phyloP scores from a whole-genome alignment of 1,140 invertebrate species.

The Sweltsa coloradensis region DNA sequence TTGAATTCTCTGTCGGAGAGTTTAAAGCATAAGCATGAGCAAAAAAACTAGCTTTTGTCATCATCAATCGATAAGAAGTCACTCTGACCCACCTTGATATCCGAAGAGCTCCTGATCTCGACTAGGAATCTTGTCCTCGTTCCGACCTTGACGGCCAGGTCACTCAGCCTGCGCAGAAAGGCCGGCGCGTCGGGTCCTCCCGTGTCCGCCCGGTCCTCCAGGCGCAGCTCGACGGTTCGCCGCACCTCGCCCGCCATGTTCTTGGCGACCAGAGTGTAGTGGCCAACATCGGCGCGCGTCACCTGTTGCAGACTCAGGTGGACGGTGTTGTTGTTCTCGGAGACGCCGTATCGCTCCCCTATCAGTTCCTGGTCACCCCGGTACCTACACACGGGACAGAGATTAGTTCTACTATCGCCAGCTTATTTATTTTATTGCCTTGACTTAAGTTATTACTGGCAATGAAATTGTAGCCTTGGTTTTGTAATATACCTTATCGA shows the following conservation, averaged over 20 bases:
- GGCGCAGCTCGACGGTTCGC: slow-evolving; percentile 27
- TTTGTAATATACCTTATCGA: too few relatives aligned
- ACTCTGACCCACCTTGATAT: slow-evolving; percentile 56
- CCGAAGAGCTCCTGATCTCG: slow-evolving; percentile 64
- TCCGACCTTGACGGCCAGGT: slow-evolving; percentile 74
- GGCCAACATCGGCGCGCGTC: slow-evolving; percentile 30
- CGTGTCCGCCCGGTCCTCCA: slow-evolving; percentile 19
- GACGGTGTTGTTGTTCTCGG: slow-evolving; percentile 24
- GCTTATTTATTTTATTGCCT: too few relatives aligned
- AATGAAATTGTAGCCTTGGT: too few relatives aligned
- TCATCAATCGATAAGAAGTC: too few relatives aligned
- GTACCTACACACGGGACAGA: too few relatives aligned
- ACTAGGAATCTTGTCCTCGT: slow-evolving; percentile 69
- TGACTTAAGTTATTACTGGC: too few relatives aligned
- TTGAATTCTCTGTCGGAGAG: too few relatives aligned
- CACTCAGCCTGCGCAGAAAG: slow-evolving; percentile 61
- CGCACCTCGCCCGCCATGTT: slow-evolving; percentile 31
- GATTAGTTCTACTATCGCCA: too few relatives aligned
- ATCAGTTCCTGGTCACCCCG: slow-evolving; percentile 29
- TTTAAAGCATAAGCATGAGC: too few relatives aligned
- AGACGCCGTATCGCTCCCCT: slow-evolving; percentile 30
- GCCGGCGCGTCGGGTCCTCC: slow-evolving; percentile 51
- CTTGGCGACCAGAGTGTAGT: slow-evolving; percentile 39
- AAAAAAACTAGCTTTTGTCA: too few relatives aligned
- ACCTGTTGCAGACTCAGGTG: slow-evolving; percentile 38